Conservation (phyloP, 2,888 invertebrate genomes). For the Agriotes lineatus region DNA sequence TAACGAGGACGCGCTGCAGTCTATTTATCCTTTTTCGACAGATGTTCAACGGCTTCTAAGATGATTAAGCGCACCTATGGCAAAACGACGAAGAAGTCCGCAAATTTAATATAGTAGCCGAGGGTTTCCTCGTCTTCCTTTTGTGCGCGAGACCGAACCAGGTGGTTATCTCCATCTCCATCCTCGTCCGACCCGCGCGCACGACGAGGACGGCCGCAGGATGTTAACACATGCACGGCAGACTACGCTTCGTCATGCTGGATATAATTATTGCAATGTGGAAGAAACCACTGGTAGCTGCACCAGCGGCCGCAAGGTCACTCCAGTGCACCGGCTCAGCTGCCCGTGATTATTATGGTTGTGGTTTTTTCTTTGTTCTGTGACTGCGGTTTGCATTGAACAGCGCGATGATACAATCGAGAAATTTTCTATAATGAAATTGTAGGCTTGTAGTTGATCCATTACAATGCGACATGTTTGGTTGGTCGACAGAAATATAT, state of each 20-base stretch:
- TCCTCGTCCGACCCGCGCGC: neutral
- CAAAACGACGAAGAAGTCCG: conserved; percentile 3
- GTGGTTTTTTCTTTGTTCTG: conserved; percentile 34
- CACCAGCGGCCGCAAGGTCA: conserved; percentile 42
- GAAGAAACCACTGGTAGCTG: conserved; percentile 34
- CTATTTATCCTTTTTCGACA: conserved; percentile 18
- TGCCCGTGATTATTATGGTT: conserved; percentile 37
- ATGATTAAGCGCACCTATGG: conserved; percentile 8
- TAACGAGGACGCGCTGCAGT: conserved; percentile 8
- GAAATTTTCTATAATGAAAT: too few species aligned
- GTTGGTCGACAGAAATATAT: too few species aligned
- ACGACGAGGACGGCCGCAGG: conserved; percentile 31
- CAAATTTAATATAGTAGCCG: conserved; percentile 23
- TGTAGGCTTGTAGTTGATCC: too few species aligned
- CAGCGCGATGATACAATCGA: conserved; percentile 1
- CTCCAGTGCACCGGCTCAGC: conserved; percentile 41
- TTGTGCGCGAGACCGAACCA: conserved; percentile 19
- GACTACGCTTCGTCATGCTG: conserved; percentile 43
- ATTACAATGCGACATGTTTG: too few species aligned
- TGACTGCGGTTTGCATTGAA: conserved; percentile 15
- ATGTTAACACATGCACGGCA: conserved; percentile 41
- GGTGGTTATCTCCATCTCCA: conserved; percentile 8
- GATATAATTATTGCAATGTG: conserved; percentile 42
- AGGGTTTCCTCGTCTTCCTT: conserved; percentile 9
- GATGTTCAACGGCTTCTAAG: conserved; percentile 26